Evolutionary conservation across 2,113 vertebrate species (phyloP).

Genomic region (Monopterus albus): DNA sequence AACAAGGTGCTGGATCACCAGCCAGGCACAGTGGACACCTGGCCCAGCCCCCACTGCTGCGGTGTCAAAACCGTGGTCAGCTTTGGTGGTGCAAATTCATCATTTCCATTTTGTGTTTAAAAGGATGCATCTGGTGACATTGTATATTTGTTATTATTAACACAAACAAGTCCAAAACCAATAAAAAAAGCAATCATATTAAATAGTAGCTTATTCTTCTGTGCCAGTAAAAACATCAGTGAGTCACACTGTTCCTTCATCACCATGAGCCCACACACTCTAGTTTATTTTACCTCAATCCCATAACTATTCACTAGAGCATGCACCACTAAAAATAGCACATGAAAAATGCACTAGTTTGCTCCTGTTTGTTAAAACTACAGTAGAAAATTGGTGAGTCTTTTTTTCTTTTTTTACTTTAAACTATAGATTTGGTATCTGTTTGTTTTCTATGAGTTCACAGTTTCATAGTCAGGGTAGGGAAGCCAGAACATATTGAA

Average conservation of each 20-base stretch:
- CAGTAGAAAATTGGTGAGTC: too few species aligned
- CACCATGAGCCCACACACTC: background rate
- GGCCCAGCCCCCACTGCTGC: too few species aligned
- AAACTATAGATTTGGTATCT: too few species aligned
- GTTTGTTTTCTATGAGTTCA: too few species aligned
- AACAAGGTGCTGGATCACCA: constrained; percentile 14
- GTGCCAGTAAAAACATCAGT: too few species aligned
- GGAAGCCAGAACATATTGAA: too few species aligned
- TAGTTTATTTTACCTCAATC: background rate
- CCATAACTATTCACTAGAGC: background rate
- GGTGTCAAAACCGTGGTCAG: too few species aligned
- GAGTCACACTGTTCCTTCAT: background rate
- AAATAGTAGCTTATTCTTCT: background rate
- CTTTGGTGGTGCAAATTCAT: too few species aligned
- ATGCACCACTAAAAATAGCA: background rate
- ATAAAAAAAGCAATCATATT: background rate
- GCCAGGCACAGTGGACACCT: too few species aligned
- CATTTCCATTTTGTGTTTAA: too few species aligned
- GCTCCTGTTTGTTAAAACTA: background rate
- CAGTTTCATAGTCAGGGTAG: too few species aligned
- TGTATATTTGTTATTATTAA: background rate
- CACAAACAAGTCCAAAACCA: background rate
- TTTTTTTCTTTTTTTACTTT: too few species aligned
- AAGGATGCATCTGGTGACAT: background rate
- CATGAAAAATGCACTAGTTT: background rate